Evolutionary conservation across 2,888 invertebrate genomes (phyloP).

Genomic region (Piscicola geometra): DNA sequence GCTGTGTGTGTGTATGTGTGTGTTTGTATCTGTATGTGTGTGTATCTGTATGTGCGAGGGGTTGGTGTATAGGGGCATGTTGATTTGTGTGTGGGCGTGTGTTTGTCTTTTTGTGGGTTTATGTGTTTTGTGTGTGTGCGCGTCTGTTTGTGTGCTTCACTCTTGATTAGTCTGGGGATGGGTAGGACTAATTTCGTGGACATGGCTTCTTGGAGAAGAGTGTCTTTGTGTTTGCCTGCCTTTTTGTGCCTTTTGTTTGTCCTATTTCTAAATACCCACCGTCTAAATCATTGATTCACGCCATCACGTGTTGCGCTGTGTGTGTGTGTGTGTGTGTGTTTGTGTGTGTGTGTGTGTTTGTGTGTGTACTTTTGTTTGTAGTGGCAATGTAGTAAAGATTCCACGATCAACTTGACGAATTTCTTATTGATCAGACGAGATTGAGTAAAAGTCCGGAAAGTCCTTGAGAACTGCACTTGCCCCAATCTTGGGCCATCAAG

Average conservation of each 20-base stretch:
- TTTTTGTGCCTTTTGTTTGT: not conserved
- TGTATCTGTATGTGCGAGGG: constrained; percentile 35
- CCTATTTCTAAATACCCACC: too few species aligned
- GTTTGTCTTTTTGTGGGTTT: not conserved
- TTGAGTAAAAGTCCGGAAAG: too few species aligned
- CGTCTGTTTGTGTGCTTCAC: too few species aligned
- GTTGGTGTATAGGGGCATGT: too few species aligned
- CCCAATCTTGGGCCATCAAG: too few species aligned
- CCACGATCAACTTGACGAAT: too few species aligned
- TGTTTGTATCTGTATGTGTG: constrained; percentile 34
- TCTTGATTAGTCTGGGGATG: too few species aligned
- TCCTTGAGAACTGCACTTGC: too few species aligned
- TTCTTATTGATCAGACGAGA: too few species aligned
- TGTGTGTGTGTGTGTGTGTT: not conserved
- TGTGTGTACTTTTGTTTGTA: constrained; percentile 34
- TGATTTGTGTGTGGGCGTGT: too few species aligned
- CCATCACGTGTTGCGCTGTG: constrained; percentile 6
- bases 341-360: constrained; percentile 21
- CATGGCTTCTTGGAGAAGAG: not conserved
- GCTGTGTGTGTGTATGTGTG: constrained; percentile 39
- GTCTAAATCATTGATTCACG: not conserved
- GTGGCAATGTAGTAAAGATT: too few species aligned
- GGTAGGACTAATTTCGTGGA: too few species aligned
- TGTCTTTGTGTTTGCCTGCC: not conserved
- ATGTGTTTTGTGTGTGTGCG: not conserved